phyloP scores from a whole-genome alignment of 2,797 vertebrate species.

The Dromococcyx pavoninus region DNA sequence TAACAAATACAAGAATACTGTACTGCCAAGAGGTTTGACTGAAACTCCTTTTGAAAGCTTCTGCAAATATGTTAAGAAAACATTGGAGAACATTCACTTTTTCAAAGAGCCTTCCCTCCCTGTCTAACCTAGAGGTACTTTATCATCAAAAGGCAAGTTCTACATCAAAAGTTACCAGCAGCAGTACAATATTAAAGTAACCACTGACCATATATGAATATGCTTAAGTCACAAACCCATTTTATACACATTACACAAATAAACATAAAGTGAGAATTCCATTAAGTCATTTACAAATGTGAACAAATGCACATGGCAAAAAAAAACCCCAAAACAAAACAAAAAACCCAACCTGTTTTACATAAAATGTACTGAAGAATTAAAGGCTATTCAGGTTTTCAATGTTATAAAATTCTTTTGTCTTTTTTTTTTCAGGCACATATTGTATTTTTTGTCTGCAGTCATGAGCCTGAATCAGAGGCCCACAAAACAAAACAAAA shows the following conservation, averaged over 20 bases:
- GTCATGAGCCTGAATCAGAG: conserved; percentile 77
- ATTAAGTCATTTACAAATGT: conserved; percentile 87
- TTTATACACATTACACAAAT: conserved; percentile 87
- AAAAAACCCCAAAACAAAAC: conserved; percentile 74
- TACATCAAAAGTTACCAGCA: conserved; percentile 85
- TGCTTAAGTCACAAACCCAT: conserved; percentile 88
- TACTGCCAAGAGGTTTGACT: conserved; percentile 92
- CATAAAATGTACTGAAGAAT: conserved; percentile 80
- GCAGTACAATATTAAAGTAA: conserved; percentile 91
- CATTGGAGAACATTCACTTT: conserved; percentile 76
- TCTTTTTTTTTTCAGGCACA: conserved; percentile 86
- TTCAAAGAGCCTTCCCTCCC: conserved; percentile 76
- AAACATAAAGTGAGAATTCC: conserved; percentile 85
- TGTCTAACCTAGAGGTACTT: conserved; percentile 76
- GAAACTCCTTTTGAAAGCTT: conserved; percentile 83
- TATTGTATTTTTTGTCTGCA: conserved; percentile 81
- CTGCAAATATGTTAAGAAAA: conserved; percentile 78
- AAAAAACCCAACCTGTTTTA: conserved; percentile 75
- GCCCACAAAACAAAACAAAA: conserved; percentile 68
- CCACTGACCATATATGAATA: conserved; percentile 88
- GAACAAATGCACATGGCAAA: conserved; percentile 88
- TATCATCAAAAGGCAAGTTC: conserved; percentile 77
- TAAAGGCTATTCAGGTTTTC: conserved; percentile 85
- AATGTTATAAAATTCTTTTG: conserved; percentile 85
- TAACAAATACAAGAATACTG: conserved; percentile 88